Percentiles rank a stretch among this genome's conserved stretches.
These are phyloP conservation scores for Columba guinea DNA, from an alignment of 2,797 vertebrate species.

Conservation along the genomic window DNA sequence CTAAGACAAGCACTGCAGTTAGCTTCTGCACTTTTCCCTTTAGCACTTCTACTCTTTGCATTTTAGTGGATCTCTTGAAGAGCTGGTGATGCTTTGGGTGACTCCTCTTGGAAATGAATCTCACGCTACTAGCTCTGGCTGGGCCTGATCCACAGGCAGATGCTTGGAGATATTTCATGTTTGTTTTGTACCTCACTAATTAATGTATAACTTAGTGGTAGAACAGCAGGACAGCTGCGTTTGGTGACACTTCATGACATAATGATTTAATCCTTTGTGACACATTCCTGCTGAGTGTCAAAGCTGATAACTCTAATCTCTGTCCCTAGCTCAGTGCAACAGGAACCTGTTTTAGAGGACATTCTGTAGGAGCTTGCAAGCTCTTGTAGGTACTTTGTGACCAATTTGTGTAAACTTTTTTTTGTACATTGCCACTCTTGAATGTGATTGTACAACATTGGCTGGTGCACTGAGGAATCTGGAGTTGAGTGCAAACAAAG, in stretches of 20 bases:
- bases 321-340: not conserved
- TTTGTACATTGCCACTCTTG: not conserved
- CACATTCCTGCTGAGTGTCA: constrained; percentile 57
- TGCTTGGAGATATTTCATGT: constrained; percentile 26
- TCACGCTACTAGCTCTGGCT: not conserved
- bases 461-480: not conserved
- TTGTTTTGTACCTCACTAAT: constrained; percentile 48
- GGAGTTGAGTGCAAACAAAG: constrained; percentile 11
- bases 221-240: constrained; percentile 33
- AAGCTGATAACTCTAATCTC: constrained; percentile 62
- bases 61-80: constrained; percentile 6
- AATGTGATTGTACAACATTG: not conserved
- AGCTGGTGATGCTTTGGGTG: constrained; percentile 2
- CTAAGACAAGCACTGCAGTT: not conserved
- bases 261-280: constrained; percentile 64
- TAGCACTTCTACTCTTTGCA: not conserved
- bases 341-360: constrained; percentile 9
- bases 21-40: not conserved
- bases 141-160: not conserved
- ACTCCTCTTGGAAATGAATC: constrained; percentile 14
- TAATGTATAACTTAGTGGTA: constrained; percentile 56
- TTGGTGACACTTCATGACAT: constrained; percentile 49
- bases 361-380: not conserved
- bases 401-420: not conserved
- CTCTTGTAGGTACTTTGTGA: constrained; percentile 7